Conservation (phyloP, 2,888 invertebrate species). For the Eupithecia inturbata region DNA sequence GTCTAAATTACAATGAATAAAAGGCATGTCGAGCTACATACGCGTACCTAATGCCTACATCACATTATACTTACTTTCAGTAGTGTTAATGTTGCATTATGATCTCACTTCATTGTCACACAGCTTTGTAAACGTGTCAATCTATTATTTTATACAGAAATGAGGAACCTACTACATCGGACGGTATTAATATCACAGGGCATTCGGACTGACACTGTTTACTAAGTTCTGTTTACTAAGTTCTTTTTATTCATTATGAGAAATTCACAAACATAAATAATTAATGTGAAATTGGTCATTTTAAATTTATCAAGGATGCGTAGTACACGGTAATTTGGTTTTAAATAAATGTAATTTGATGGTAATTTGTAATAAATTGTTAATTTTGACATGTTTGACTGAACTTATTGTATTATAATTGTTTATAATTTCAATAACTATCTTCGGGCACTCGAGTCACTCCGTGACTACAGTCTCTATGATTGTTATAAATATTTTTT, state of each 20-base stretch:
- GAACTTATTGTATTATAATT: constrained; percentile 70
- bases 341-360: constrained; percentile 59
- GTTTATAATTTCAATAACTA: constrained; percentile 47
- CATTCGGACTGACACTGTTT: constrained; percentile 60
- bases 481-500: constrained; percentile 49
- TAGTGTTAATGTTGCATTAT: constrained; percentile 82
- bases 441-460: constrained; percentile 45
- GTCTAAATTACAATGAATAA: constrained; percentile 25
- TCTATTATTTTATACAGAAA: constrained; percentile 30
- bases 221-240: constrained; percentile 66
- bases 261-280: constrained; percentile 71
- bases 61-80: constrained; percentile 70
- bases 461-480: constrained; percentile 46
- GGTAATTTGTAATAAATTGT: constrained; percentile 69
- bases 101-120: constrained; percentile 83
- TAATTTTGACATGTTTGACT: constrained; percentile 75
- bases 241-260: constrained; percentile 64
- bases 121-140: constrained; percentile 67
- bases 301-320: constrained; percentile 45
- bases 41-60: constrained; percentile 33
- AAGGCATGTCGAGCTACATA: constrained; percentile 2
- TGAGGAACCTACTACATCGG: constrained; percentile 20
- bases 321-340: constrained; percentile 78
- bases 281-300: constrained; percentile 45
- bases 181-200: constrained; percentile 39